Base-by-base conservation (phyloP, 2,888 invertebrate species). In the Emmelina monodactyla region DNA sequence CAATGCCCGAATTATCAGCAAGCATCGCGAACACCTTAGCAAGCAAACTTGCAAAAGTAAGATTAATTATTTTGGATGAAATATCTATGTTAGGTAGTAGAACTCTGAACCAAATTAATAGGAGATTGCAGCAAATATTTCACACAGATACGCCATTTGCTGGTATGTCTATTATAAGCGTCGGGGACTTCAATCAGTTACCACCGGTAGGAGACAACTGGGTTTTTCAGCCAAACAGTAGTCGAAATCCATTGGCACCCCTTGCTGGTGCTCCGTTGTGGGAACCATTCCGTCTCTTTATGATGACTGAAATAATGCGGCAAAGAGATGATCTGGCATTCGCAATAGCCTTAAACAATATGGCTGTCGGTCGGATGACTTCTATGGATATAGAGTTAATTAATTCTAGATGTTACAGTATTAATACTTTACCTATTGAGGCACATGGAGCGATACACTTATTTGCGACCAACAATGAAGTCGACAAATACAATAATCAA, bases 1-100 rank as follows among this genome's bases (percentile, higher is more conserved):
- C 25, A 6, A 30, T 37, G 25, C 37, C 37, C 1, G 30, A 30
- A 16, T 16, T 37, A 2, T 37, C 37, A 15, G 22, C 33, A 12
- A 28, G 31, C 7, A 16, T 25, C 9, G 33, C 37, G 2, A 37
- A 33, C 12, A 37, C 37, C n/a, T 10, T 33, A 5, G 31, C 30
- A 7, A 13, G 22, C 9, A 37, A 30, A 16, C 15, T 33, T 6
- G 5, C 19, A 19, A 19, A 19, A 19, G 5, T 19, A 9, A 5
- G 19, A 19, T 19, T 19, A 19, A 19, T 19, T 9, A 19, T 6
- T 19, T 6, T 19, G 5, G 19, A 19, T 5, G 19, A 19, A 19
- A 19, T 19, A 6, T 19, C 19, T 6, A 19, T 19, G 19, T 9
- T 19, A 6, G 19, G 19, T 19, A n/a, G 6, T 19, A 19, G 19